These are phyloP conservation scores for Acholoe squamosa DNA, from an alignment of 2,888 invertebrate species.

Conservation along the genomic window DNA sequence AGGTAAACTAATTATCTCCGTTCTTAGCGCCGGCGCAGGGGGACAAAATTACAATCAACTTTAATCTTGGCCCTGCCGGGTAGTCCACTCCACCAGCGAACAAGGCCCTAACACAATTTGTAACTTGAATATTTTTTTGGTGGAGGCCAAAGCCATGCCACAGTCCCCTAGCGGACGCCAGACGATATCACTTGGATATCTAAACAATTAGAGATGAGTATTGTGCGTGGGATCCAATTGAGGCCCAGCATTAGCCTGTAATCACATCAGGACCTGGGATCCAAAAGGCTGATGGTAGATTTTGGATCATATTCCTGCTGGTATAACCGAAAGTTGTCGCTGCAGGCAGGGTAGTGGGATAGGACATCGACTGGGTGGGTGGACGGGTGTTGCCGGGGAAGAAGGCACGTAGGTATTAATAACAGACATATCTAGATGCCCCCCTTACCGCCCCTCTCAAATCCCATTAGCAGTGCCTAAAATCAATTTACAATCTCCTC, in stretches of 20 bases:
- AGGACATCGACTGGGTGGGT: too few relatives aligned
- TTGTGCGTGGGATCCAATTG: conserved; percentile 42
- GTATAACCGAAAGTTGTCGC: background rate
- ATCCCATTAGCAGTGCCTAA: conserved; percentile 60
- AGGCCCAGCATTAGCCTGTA: conserved; percentile 53
- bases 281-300: conserved; percentile 58
- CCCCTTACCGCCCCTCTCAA: conserved; percentile 16
- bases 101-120: conserved; percentile 54
- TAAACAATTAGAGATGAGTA: conserved; percentile 43
- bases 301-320: conserved; percentile 48
- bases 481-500: conserved; percentile 63
- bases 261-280: conserved; percentile 37
- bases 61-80: background rate
- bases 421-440: conserved; percentile 48
- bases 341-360: background rate
- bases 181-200: conserved; percentile 57
- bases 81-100: background rate
- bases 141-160: background rate
- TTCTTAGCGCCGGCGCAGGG: conserved; percentile 8
- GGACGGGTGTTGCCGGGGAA: background rate
- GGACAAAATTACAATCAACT: conserved; percentile 62
- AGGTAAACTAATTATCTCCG: conserved; percentile 56
- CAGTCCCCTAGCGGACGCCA: conserved; percentile 2
- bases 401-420: conserved; percentile 18
- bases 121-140: conserved; percentile 57